Base-by-base conservation (phyloP, 2,113 vertebrate species). In the Ceyx melanurus region DNA sequence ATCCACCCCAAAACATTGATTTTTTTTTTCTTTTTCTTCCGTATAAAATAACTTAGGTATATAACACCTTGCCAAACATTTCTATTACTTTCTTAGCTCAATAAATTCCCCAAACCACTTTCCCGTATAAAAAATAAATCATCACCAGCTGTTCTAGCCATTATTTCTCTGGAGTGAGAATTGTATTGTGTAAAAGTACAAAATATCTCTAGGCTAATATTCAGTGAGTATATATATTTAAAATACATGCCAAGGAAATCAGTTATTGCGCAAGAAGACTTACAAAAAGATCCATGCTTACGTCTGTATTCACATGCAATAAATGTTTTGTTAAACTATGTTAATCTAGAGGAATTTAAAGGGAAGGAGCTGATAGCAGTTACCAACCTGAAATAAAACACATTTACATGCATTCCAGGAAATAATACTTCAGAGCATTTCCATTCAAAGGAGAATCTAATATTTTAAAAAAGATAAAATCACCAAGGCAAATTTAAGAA, bases 401-500 rank as follows among this genome's bases (percentile, higher is more conserved):
- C 7, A 35, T 85, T 25, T 87, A 74, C 17, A 22, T n/a, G 11
- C 29, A 58, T 75, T 88, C 17, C 22, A 62, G 43, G 51, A 73
- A 57, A 68, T 77, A 67, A 78, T 54, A 86, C 17, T 76, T 43
- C 31, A 60, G 66, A 86, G 19, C 23, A 82, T 88, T 90, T 95
- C 33, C 33, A 68, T n/a, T 71, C 51, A 43, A 62, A 65, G 13
- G 14, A 57, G 21, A 60, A 4, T 50, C 74, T 21, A 60, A 75
- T 74, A 95, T 43, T 56, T 78, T 89, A 77, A 86, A 96, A 88
- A 26, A 51, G 13, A 68, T 15, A 58, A 83, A 81, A 48, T 92
- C 53, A 89, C 21, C 10, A 74, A 73, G 46, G 4, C 13, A 87
- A 79, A 22, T 66, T 93, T 94, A 93, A 91, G 73, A 88, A 87